Evolutionary conservation across 1,140 invertebrate species (phyloP), one percentile per base, ranked within the genome.

Genomic region (Caenorhabditis inopinata): DNA sequence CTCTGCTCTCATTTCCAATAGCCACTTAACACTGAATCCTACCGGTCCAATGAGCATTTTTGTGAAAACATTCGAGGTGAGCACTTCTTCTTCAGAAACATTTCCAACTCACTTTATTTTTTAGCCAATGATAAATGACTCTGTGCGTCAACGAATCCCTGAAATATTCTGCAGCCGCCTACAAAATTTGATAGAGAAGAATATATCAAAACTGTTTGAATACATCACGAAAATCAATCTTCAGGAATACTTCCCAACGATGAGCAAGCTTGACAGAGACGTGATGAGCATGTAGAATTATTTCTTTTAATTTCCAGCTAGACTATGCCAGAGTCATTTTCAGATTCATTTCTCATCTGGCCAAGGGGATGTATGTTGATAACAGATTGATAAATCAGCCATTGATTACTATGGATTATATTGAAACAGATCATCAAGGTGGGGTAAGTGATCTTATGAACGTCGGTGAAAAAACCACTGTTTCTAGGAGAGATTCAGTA

Each of bases 341-440:
- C 51, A 87, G 85, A 12, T 87, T 87, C 62, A 86, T 88, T 74
- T 76, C 81, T 12, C 78, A 85, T 25, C 84, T 87, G 25, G 85
- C 86, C 4, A 32, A 82, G n/a, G 87, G 87, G 12, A 73, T 87
- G 32, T 88, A 82, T 73, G 85, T 87, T 23, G 86, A 87, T 76
- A 87, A 87, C 32, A 32, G 81, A 48, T 85, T 84, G 49, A 86
- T 87, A 68, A 73, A 79, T 62, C 79, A 87, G 48, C 86, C 86
- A n/a, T 58, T 85, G 73, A 79, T 87, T 18, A 87, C 87, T n/a
- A 77, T 68, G 21, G 85, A 87, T 29, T 87, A 83, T 68, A 88
- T 87, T 73, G 86, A 87, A 81, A 88, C 86, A n/a, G 86, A 87
- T 77, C 87, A 88, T 49, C 78, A 81, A 75, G 85, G 85, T 87